phyloP scores from a whole-genome alignment of 2,113 vertebrate genomes.

The Tragulus kanchil region DNA sequence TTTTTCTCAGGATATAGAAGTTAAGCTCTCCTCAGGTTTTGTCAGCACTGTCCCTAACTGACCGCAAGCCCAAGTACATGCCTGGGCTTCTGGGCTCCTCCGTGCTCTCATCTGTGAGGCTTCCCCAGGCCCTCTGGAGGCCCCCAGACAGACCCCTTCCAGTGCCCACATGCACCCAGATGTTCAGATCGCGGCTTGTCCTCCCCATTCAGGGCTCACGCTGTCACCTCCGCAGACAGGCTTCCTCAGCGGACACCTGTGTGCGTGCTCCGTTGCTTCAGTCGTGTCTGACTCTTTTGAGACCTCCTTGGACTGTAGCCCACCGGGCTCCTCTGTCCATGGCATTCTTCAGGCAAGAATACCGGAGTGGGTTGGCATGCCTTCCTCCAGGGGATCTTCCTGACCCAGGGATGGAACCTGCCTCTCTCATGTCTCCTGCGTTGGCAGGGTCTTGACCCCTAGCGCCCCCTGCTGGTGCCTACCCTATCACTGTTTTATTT shows the following conservation, averaged over 20 bases:
- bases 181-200: background rate
- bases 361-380: background rate
- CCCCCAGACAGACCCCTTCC: background rate
- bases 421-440: background rate
- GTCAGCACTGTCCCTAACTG: background rate
- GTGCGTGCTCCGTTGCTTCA: background rate
- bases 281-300: background rate
- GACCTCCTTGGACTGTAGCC: background rate
- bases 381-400: background rate
- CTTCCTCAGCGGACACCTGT: background rate
- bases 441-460: background rate
- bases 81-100: background rate
- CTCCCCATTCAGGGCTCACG: background rate
- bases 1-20: background rate
- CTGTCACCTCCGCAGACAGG: background rate
- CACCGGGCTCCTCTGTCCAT: background rate
- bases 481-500: background rate
- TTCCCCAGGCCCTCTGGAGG: background rate
- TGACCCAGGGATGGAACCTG: background rate
- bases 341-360: background rate
- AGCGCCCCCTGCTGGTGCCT: background rate
- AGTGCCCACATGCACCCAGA: fast-evolving
- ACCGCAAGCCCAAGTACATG: background rate
- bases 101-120: background rate
- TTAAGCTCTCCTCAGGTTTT: background rate